Conservation (phyloP, 2,888 invertebrate species). For the Lamellibrachia columna region DNA sequence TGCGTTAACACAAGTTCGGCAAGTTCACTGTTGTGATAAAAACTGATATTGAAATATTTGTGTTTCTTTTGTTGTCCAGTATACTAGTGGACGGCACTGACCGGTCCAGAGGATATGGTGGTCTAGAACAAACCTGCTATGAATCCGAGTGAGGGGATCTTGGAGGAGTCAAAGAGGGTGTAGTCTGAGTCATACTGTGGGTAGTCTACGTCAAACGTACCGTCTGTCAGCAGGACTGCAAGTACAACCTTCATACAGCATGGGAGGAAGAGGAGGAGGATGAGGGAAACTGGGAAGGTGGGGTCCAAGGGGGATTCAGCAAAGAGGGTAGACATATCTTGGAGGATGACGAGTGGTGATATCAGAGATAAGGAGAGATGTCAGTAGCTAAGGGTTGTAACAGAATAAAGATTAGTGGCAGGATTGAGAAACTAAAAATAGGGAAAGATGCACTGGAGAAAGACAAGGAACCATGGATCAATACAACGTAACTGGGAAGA, state of each 20-base stretch:
- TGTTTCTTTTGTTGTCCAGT: background rate
- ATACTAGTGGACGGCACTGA: background rate
- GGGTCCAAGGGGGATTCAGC: constrained; percentile 30
- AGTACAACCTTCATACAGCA: background rate
- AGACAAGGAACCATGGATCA: too few species aligned
- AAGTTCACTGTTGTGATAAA: too few species aligned
- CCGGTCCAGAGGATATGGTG: background rate
- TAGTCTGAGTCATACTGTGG: constrained; percentile 35
- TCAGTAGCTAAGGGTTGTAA: background rate
- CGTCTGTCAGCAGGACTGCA: constrained; percentile 34
- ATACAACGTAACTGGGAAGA: too few species aligned
- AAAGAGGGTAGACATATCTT: too few species aligned
- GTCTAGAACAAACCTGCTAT: background rate
- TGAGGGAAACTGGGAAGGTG: constrained; percentile 28
- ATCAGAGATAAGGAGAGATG: too few species aligned
- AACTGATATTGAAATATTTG: background rate
- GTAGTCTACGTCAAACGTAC: constrained; percentile 37
- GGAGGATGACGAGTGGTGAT: too few species aligned
- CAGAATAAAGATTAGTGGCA: too few species aligned
- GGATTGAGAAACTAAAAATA: too few species aligned
- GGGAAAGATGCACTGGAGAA: too few species aligned
- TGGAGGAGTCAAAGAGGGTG: constrained; percentile 26
- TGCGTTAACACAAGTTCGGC: too few species aligned
- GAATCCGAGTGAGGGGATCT: background rate
- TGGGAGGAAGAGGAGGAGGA: background rate